Evolutionary conservation across 2,797 vertebrate species (phyloP), one percentile per base, ranked within the genome.

Genomic region (Telmatherina bonti): DNA sequence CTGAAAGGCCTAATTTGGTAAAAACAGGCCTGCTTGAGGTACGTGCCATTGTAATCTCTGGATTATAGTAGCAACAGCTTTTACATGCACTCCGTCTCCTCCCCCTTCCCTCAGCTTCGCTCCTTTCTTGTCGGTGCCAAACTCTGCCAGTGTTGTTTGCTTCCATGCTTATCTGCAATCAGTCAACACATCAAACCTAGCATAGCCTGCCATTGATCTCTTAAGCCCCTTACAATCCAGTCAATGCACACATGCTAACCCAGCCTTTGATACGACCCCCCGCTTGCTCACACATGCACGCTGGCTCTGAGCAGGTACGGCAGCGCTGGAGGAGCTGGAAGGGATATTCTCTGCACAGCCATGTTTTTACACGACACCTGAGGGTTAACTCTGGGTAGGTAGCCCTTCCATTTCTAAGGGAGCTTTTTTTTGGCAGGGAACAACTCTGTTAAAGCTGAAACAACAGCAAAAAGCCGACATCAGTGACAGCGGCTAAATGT

Each of bases 201-300:
- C 65, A 67, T 58, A 59, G 72, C 57, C 61, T 31, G 60, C 72
- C 75, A 91, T 90, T 86, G 90, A 92, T 87, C 80, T 82, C 15
- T 10, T 89, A 89, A 92, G 84, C 84, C 71, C 83, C 83, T 85
- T 80, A 82, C 83, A 91, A 85, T 90, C 82, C 83, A 82, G 83
- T 88, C 85, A 82, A 83, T 90, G 85, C 79, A 78, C 86, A 82
- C 81, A 81, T 78, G 76, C 76, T 85, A 90, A 84, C 82, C 67
- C 60, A 56, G 70, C 66, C 84, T 90, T 87, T 86, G 86, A 89
- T 88, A 70, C 47, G 52, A 13, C 66, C 60, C 51, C 51, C 29
- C 16, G 6, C 53, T n/a, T 11, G 22, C 24, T 26, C 33, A 49
- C 20, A 33, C 35, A 41, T 36, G 35, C 49, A 35, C 22, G 26